These are phyloP conservation scores for Pheosia gnoma DNA, from an alignment of 2,888 invertebrate genomes.

Conservation along the genomic window DNA sequence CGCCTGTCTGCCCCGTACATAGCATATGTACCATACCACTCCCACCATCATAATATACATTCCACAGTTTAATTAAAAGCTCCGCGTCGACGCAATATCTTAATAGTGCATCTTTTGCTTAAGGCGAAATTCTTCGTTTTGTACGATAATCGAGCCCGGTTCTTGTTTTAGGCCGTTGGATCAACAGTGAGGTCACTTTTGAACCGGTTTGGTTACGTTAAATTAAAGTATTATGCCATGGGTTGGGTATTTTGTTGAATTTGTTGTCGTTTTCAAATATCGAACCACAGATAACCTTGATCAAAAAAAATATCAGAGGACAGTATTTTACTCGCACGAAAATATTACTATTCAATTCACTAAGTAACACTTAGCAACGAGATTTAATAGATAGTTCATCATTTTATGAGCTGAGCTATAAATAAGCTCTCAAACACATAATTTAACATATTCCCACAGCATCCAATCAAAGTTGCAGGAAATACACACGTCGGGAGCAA, in stretches of 20 bases:
- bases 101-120: constrained; percentile 10
- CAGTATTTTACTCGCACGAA: neutral
- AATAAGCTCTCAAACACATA: constrained; percentile 37
- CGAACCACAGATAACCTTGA: constrained; percentile 7
- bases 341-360: no score
- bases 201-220: constrained; percentile 61
- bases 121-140: constrained; percentile 14
- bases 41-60: constrained; percentile 33
- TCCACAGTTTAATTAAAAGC: constrained; percentile 30
- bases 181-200: constrained; percentile 72
- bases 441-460: constrained; percentile 22
- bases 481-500: constrained; percentile 43
- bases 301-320: neutral
- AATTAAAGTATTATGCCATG: constrained; percentile 38
- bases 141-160: constrained; percentile 19
- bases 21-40: constrained; percentile 39
- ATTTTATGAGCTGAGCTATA: constrained; percentile 29
- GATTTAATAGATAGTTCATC: constrained; percentile 29
- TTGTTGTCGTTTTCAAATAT: constrained; percentile 30
- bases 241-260: constrained; percentile 35
- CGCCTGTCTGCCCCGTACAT: constrained; percentile 25
- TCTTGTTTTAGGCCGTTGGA: constrained; percentile 44
- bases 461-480: constrained; percentile 49
- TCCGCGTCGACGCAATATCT: constrained; percentile 4
- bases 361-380: neutral